phyloP scores from a whole-genome alignment of 2,113 vertebrate genomes.

The Zosterops hypoxanthus region DNA sequence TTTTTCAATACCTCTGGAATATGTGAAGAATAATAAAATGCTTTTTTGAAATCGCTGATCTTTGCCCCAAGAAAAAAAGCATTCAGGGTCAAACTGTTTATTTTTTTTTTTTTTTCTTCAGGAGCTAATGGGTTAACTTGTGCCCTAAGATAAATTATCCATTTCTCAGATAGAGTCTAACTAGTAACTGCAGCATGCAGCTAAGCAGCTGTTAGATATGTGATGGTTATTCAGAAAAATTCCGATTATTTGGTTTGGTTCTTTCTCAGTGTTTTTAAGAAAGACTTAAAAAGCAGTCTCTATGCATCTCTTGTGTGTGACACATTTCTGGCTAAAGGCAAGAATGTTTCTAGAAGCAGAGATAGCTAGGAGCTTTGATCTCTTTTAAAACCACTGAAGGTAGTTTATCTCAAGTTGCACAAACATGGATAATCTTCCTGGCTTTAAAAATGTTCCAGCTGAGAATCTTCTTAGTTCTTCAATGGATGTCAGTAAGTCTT shows the following conservation, averaged over 20 bases:
- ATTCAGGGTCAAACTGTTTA: neutral
- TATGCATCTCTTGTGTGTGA: neutral
- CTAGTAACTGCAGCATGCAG: neutral
- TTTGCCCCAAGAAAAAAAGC: neutral
- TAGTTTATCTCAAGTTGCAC: neutral
- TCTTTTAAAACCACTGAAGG: neutral
- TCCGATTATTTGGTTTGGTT: neutral
- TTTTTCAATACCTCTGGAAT: neutral
- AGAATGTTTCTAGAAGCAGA: neutral
- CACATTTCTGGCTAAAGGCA: neutral
- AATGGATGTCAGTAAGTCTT: neutral
- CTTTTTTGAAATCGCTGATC: neutral
- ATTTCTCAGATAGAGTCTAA: neutral
- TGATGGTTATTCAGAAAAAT: neutral
- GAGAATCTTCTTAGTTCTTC: neutral
- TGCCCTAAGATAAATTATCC: neutral
- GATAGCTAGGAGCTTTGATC: neutral
- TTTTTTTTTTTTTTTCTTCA: neutral
- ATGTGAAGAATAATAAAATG: neutral
- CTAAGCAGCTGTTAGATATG: neutral
- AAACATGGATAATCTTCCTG: slow-evolving; percentile 5
- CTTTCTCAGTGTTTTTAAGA: neutral
- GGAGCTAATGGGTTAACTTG: neutral
- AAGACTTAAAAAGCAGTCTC: neutral
- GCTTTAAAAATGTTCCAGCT: neutral